A percentile compares a stretch with the other conserved stretches of the same genome.
Evolutionary conservation across 2,113 vertebrate genomes (phyloP).

Genomic region (Ctenomys sociabilis): DNA sequence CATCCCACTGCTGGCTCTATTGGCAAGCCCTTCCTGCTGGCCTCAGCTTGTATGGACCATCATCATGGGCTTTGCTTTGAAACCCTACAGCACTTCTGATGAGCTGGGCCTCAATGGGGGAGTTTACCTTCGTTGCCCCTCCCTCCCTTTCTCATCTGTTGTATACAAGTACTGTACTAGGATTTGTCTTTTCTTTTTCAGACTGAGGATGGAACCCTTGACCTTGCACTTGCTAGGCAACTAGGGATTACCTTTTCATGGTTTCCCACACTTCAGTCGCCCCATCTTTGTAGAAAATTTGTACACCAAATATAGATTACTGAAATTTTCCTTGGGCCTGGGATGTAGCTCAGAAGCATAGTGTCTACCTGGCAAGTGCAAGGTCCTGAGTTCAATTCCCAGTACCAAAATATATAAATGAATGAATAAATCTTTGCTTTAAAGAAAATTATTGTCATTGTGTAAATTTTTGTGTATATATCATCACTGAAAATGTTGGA

Average conservation of each 20-base stretch:
- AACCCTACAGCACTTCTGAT: neutral
- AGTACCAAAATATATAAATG: too few relatives aligned
- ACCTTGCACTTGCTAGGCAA: neutral
- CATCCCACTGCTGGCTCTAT: neutral
- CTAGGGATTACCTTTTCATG: neutral
- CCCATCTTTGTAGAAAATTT: neutral
- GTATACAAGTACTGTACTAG: neutral
- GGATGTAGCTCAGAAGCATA: too few relatives aligned
- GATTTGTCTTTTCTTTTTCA: neutral
- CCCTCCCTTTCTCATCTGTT: neutral
- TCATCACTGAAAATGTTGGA: neutral
- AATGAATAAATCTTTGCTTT: neutral
- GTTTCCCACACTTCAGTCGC: neutral
- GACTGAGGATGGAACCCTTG: neutral
- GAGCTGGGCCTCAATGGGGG: neutral
- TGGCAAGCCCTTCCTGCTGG: neutral
- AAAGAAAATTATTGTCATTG: neutral
- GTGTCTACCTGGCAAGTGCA: too few relatives aligned
- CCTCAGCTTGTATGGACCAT: neutral
- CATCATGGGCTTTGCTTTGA: too few relatives aligned
- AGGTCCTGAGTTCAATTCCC: too few relatives aligned
- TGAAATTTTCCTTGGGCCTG: neutral
- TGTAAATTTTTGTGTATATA: neutral
- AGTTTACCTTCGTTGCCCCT: too few relatives aligned
- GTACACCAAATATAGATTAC: neutral